Conservation (phyloP, 1,140 invertebrate species). For the Orius insidiosus region DNA sequence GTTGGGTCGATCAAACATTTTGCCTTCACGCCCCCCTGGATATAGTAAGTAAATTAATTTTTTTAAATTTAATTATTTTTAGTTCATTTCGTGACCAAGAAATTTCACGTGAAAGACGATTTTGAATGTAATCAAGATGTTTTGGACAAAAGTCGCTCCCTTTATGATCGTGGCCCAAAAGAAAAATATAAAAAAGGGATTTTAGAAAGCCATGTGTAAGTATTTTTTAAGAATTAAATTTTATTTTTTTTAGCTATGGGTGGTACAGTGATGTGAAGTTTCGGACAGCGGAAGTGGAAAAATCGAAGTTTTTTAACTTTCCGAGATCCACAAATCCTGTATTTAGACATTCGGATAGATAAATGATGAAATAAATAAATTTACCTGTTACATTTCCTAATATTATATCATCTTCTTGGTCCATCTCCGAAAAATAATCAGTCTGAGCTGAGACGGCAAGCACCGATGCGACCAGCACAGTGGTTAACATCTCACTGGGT, state of each 20-base stretch:
- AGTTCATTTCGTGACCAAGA: conserved; percentile 18
- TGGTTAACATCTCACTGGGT: conserved; percentile 14
- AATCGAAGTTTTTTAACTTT: conserved; percentile 14
- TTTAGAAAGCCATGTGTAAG: conserved; percentile 18
- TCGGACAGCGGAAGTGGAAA: conserved; percentile 7
- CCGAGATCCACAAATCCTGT: conserved; percentile 1
- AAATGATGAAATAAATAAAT: neutral
- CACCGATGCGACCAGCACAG: conserved; percentile 12
- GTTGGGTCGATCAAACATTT: conserved; percentile 17
- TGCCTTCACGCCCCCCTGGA: conserved; percentile 12
- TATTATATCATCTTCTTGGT: conserved; percentile 5
- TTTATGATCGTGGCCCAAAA: conserved; percentile 13
- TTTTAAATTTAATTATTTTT: neutral
- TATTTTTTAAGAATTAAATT: conserved; percentile 4
- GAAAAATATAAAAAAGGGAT: conserved; percentile 14
- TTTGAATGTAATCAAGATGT: conserved; percentile 4
- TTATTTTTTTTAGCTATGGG: conserved; percentile 16
- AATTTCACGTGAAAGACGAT: conserved; percentile 18
- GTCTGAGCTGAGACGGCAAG: conserved; percentile 12
- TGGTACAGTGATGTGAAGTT: conserved; percentile 18
- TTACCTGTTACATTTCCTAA: conserved; percentile 8
- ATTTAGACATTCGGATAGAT: conserved; percentile 9
- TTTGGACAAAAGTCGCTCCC: conserved; percentile 12
- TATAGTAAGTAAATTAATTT: conserved; percentile 13
- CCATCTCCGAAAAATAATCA: conserved; percentile 10